Evolutionary conservation across 2,113 vertebrate genomes (phyloP).

Genomic region (Pantherophis guttatus): DNA sequence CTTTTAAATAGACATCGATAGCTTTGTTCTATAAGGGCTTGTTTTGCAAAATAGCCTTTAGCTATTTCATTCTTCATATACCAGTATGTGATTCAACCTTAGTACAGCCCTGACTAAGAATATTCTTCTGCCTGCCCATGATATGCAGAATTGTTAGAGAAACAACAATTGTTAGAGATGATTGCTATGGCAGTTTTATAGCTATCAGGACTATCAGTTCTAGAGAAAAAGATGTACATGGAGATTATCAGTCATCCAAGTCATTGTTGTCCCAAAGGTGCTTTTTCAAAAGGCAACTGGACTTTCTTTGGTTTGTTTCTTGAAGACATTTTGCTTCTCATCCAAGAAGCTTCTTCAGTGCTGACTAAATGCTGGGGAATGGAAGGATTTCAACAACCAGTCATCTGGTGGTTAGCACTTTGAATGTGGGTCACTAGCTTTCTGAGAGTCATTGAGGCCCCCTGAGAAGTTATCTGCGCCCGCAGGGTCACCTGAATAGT

Average conservation of each 20-base stretch:
- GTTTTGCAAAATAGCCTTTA: neutral
- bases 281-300: neutral
- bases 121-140: neutral
- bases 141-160: neutral
- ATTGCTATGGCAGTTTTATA: neutral
- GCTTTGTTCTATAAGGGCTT: neutral
- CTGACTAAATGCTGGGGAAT: neutral
- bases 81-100: neutral
- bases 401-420: neutral
- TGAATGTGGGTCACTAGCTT: neutral
- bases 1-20: neutral
- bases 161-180: neutral
- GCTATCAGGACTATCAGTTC: neutral
- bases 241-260: neutral
- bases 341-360: neutral
- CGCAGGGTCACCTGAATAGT: neutral
- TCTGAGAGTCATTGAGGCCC: neutral
- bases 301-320: neutral
- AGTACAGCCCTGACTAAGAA: neutral
- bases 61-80: neutral
- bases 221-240: neutral
- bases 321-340: neutral
- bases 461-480: neutral
- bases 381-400: neutral
- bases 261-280: neutral